Percentiles rank a stretch among this genome's conserved stretches.
These are phyloP conservation scores for Hydrophis major DNA, from an alignment of 2,797 vertebrate genomes.

Conservation along the genomic window DNA sequence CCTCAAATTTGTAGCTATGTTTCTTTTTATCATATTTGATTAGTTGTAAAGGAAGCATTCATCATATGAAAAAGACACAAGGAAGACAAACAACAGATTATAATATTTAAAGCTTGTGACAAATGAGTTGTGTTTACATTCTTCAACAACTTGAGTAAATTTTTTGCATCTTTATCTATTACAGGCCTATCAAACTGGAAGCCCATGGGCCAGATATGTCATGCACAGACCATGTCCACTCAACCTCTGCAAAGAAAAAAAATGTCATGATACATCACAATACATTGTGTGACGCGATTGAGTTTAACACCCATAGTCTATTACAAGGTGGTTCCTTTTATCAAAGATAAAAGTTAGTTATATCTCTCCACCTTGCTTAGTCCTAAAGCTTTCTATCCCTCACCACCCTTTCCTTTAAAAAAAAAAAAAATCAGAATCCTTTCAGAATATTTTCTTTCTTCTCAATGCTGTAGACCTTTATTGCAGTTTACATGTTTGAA, in stretches of 20 bases:
- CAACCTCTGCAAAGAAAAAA: neutral
- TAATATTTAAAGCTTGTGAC: too few species aligned
- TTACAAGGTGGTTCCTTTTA: neutral
- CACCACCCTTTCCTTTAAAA: neutral
- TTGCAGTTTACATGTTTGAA: neutral
- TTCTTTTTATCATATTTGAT: neutral
- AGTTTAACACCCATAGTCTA: neutral
- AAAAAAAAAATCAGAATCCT: neutral
- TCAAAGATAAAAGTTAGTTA: too few species aligned
- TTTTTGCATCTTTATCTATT: neutral
- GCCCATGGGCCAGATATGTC: neutral
- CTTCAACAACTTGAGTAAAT: neutral
- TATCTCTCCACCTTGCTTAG: too few species aligned
- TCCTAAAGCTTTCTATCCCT: too few species aligned
- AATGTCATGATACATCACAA: neutral
- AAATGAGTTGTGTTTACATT: neutral
- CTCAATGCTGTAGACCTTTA: neutral
- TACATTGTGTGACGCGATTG: neutral
- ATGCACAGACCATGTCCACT: neutral
- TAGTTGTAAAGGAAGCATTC: neutral
- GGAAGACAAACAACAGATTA: too few species aligned
- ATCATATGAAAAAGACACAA: neutral
- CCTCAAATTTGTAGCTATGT: neutral
- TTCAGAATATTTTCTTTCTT: neutral
- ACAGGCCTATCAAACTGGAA: neutral